A percentile compares a stretch with the other conserved stretches of the same genome.
Evolutionary conservation across 2,888 invertebrate species (phyloP).

Genomic region (Nomada fucata): DNA sequence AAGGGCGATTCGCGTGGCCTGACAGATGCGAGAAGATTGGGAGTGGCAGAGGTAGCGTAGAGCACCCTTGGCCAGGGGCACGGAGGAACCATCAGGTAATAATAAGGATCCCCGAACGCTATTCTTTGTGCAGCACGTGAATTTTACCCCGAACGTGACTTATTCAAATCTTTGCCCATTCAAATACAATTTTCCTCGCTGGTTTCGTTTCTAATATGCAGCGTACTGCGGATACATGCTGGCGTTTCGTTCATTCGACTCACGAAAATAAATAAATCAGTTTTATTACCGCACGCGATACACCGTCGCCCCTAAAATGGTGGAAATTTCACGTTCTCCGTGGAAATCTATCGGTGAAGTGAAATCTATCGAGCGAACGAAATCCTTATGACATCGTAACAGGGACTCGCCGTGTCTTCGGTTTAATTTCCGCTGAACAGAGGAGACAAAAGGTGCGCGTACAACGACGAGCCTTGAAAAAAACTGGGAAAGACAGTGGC

Average conservation of each 20-base stretch:
- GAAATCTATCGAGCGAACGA: neutral
- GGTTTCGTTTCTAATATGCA: neutral
- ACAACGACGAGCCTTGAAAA: conserved; percentile 48
- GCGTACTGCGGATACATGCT: neutral
- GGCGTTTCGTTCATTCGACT: neutral
- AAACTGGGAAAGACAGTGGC: conserved; percentile 68
- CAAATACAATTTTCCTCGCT: conserved; percentile 11
- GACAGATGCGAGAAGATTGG: conserved; percentile 75
- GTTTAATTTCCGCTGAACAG: conserved; percentile 47
- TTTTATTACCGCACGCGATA: neutral
- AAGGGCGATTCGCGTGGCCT: conserved; percentile 75
- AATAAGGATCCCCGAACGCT: conserved; percentile 69
- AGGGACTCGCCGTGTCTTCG: conserved; percentile 20
- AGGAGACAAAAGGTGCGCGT: conserved; percentile 47
- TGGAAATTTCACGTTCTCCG: neutral
- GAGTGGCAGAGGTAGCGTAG: conserved; percentile 52
- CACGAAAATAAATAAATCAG: neutral
- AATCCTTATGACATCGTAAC: conserved; percentile 20
- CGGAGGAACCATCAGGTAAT: conserved; percentile 76
- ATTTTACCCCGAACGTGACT: conserved; percentile 60
- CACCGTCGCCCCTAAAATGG: neutral
- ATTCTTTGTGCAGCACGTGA: conserved; percentile 62
- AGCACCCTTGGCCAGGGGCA: conserved; percentile 48
- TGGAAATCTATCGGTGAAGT: neutral
- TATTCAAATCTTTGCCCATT: conserved; percentile 64